phyloP scores from a whole-genome alignment of 2,113 vertebrate genomes.

The Hippocampus comes region DNA sequence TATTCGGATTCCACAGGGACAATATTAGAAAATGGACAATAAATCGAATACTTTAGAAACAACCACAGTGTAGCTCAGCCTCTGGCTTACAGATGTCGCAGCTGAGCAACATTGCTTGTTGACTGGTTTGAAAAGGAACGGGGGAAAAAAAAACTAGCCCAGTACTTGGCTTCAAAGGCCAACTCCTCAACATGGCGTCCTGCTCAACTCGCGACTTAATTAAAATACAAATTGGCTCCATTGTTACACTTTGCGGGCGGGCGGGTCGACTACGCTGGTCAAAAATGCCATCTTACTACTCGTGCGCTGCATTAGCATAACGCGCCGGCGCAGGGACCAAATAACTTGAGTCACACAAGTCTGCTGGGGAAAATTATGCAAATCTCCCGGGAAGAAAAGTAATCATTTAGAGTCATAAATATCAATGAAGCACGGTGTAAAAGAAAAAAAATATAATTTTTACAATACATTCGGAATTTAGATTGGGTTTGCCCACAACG shows the following conservation, averaged over 20 bases:
- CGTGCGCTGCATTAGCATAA: background rate
- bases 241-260: background rate
- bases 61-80: too few species aligned
- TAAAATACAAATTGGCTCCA: background rate
- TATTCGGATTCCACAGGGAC: background rate
- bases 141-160: background rate
- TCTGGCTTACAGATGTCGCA: too few species aligned
- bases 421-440: conserved; percentile 16
- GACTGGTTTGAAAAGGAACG: too few species aligned
- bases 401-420: conserved; percentile 13
- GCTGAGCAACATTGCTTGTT: too few species aligned
- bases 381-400: conserved; percentile 6
- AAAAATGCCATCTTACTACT: conserved; percentile 2
- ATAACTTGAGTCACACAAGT: conserved; percentile 1
- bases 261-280: background rate
- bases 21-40: background rate
- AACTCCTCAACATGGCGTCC: background rate
- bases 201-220: background rate
- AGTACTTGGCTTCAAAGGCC: background rate
- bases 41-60: too few species aligned
- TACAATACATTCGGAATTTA: too few species aligned
- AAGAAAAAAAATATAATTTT: conserved; percentile 1
- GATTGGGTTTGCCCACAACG: conserved; percentile 44
- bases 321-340: background rate
- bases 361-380: conserved; percentile 7